phyloP scores from a whole-genome alignment of 2,113 vertebrate species.

The Atlantisia rogersi region DNA sequence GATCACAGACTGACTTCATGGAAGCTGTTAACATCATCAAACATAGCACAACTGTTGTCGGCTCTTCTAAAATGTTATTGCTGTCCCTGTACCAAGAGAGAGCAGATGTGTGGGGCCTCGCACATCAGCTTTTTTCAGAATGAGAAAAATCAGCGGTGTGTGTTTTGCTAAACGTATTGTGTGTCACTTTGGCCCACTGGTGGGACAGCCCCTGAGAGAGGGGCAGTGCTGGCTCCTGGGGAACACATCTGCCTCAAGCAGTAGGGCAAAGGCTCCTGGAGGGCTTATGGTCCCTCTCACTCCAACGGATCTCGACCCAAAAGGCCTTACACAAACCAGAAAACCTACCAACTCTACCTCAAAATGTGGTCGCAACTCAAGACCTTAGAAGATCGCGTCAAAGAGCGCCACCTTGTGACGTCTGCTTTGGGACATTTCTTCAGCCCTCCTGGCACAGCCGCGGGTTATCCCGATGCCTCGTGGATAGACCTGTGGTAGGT shows the following conservation, averaged over 20 bases:
- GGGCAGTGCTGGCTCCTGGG: not conserved
- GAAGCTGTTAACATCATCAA: not conserved
- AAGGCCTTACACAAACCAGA: not conserved
- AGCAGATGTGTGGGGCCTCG: not conserved
- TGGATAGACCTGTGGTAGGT: not conserved
- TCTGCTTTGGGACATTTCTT: not conserved
- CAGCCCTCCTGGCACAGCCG: not conserved
- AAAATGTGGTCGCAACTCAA: not conserved
- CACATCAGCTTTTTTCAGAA: not conserved
- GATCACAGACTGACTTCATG: not conserved
- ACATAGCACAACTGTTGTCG: not conserved
- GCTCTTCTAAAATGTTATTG: not conserved
- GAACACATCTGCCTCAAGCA: fast-evolving
- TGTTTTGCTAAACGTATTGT: not conserved
- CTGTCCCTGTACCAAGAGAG: not conserved
- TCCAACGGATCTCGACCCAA: not conserved
- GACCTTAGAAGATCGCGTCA: not conserved
- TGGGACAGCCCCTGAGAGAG: not conserved
- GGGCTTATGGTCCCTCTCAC: not conserved
- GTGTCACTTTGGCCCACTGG: not conserved
- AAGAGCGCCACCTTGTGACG: conserved; percentile 52
- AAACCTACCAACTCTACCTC: too few relatives aligned
- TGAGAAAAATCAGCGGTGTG: not conserved
- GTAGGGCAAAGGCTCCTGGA: not conserved
- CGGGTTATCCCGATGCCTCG: fast-evolving